Evolutionary conservation across 2,888 invertebrate species (phyloP), one percentile per base, ranked within the genome.

Genomic region (Vesta saturnalis): DNA sequence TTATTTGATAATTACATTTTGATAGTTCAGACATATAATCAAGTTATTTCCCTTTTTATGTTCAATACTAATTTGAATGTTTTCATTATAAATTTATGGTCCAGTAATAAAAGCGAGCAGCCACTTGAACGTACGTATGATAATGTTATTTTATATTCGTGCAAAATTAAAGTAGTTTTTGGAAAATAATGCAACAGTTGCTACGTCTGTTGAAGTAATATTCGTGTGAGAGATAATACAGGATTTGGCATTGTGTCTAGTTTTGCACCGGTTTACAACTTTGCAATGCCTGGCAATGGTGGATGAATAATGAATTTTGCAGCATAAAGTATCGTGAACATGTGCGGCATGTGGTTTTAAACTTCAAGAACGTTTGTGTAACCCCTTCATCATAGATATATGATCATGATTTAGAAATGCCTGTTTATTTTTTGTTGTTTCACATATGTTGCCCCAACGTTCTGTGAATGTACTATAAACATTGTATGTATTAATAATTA

Each of bases 291-390:
- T 59, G 58, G 59, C 67, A 55, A 57, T 68, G 60, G 61, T 43
- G 60, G 60, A 64, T 64, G 68, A 68, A 64, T 64, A 68, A 68
- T 68, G 64, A 68, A 64, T 60, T 15, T 47, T 64, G 63, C 46
- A 59, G 63, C 49, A 54, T 30, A 59, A 64, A 63, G 68, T 64
- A 64, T 60, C 60, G 68, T 47, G 64, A 59, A 64, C 68, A 68
- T 64, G 64, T 68, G 68, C 56, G 68, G 60, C 64, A 59, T 58
- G 68, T 54, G 60, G 68, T 60, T 59, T 39, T 64, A 62, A 63
- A 47, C 57, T 62, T 30, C 64, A 60, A 61, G 61, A 56, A 61
- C 67, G 55, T 30, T 39, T 60, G 60, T 60, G 55, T 16, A 30
- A 35, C 21, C 49, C 57, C 60, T 60, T 59, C 54, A 63, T 23